A percentile compares a stretch with the other conserved stretches of the same genome.
Evolutionary conservation across 53 echinoderm and acorn worm species (phyloP).

Genomic region (Paelopatides confundens): DNA sequence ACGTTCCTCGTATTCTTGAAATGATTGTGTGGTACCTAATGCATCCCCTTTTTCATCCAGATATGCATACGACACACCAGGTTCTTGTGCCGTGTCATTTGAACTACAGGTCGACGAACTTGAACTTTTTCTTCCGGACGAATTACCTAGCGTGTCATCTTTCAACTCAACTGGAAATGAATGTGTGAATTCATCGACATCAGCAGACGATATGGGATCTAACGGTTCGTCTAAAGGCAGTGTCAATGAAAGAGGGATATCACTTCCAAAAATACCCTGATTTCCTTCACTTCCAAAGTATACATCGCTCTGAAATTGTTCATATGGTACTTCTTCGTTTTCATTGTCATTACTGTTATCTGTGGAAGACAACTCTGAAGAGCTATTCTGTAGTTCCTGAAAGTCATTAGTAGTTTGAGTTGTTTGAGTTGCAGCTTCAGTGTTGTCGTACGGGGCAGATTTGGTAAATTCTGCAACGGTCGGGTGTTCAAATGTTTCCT

Average conservation of each 20-base stretch:
- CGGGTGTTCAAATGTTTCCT: neutral
- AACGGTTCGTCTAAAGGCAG: neutral
- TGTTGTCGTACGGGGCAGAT: neutral
- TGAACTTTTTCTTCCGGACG: constrained; percentile 13
- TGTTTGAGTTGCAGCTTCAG: too few species aligned
- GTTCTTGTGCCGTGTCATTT: constrained; percentile 26
- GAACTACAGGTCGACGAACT: constrained; percentile 18
- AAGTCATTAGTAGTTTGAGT: too few species aligned
- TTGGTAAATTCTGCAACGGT: neutral
- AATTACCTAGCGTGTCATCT: neutral
- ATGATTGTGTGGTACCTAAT: neutral
- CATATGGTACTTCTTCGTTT: constrained; percentile 8
- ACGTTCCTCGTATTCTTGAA: neutral
- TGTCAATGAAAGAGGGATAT: neutral
- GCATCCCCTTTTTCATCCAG: neutral
- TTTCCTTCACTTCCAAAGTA: neutral
- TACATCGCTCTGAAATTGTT: neutral
- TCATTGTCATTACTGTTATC: neutral
- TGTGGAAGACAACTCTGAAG: constrained; percentile 9
- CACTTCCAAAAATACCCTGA: neutral
- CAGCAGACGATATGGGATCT: neutral
- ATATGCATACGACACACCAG: neutral
- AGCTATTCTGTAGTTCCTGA: neutral
- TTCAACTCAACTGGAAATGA: neutral
- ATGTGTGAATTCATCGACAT: neutral